These are phyloP conservation scores for Staurois parvus DNA, from an alignment of 2,797 vertebrate genomes.

Conservation along the genomic window DNA sequence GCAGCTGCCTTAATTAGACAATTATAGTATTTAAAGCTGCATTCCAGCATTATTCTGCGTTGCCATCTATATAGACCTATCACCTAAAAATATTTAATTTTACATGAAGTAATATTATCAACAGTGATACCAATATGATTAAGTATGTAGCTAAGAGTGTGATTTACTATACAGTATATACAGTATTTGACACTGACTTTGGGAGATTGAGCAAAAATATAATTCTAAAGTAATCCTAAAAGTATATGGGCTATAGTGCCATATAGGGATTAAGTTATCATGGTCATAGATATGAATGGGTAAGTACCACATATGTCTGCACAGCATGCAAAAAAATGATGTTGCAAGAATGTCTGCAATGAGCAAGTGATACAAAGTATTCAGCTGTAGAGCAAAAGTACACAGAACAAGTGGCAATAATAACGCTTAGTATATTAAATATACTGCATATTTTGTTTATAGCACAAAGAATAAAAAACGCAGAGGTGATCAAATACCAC, in stretches of 20 bases:
- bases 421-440: too few relatives aligned
- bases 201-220: too few relatives aligned
- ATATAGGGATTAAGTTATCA: too few relatives aligned
- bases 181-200: too few relatives aligned
- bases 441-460: too few relatives aligned
- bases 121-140: neutral
- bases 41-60: neutral
- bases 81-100: neutral
- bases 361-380: neutral
- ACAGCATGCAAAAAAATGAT: neutral
- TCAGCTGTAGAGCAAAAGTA: neutral
- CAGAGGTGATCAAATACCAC: too few relatives aligned
- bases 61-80: neutral
- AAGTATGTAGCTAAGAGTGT: too few relatives aligned
- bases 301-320: neutral
- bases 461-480: too few relatives aligned
- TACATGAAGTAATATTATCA: neutral
- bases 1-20: slow-evolving; percentile 12
- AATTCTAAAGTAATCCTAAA: too few relatives aligned
- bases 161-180: too few relatives aligned
- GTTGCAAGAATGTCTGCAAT: neutral
- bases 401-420: neutral
- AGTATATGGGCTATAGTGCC: too few relatives aligned
- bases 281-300: too few relatives aligned
- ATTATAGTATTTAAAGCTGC: neutral